Conservation (phyloP, 2,888 invertebrate genomes). For the Eristalis tenax region DNA sequence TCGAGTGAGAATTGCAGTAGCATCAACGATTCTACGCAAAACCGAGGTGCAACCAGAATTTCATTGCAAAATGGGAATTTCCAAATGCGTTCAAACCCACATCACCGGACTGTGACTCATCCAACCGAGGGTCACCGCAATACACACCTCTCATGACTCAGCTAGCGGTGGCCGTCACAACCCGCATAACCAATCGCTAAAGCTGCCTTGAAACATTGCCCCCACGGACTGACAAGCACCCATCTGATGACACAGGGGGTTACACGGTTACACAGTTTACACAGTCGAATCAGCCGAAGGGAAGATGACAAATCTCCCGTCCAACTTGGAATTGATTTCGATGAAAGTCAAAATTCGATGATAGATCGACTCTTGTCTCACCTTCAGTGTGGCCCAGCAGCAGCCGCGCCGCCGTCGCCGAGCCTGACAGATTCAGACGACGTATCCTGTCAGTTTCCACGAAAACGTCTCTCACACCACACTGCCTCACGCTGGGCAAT, state of each 20-base stretch:
- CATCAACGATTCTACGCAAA: too few relatives aligned
- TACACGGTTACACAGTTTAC: too few relatives aligned
- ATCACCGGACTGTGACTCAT: background rate
- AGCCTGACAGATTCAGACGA: background rate
- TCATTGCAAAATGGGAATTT: background rate
- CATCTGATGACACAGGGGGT: background rate
- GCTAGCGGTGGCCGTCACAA: background rate
- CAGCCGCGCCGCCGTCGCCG: background rate
- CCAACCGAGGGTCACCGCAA: too few relatives aligned
- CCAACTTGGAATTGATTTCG: too few relatives aligned
- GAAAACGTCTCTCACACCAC: background rate
- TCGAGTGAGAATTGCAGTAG: too few relatives aligned
- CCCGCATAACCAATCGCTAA: background rate
- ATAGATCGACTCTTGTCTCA: background rate
- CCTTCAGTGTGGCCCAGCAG: background rate
- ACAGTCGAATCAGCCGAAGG: too few relatives aligned
- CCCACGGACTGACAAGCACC: background rate
- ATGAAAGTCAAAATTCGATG: background rate
- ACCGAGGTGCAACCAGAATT: too few relatives aligned
- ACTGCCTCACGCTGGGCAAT: too few relatives aligned
- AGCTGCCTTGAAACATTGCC: background rate
- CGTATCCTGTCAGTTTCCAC: background rate
- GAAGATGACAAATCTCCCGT: background rate
- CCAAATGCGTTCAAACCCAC: background rate
- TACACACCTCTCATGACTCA: background rate